Base-by-base conservation (phyloP, 2,797 vertebrate species). In the Melanotaenia nigrans region DNA sequence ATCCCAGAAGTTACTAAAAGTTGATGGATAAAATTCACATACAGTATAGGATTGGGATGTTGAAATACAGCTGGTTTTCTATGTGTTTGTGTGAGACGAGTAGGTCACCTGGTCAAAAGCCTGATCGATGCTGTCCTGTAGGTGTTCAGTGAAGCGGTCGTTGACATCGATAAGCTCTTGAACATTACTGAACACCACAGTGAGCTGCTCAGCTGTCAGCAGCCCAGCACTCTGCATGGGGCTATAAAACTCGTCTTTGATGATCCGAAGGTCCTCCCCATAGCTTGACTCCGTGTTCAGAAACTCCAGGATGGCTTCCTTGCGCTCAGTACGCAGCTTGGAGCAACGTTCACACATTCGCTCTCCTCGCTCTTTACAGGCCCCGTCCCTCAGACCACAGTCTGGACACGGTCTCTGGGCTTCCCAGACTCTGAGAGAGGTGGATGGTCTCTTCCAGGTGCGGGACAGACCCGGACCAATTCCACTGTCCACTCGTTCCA, bases 261-360 rank as follows among this genome's bases (percentile, higher is more conserved):
- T 97, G 85, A 97, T 96, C 30, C 96, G 91, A 67, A 96, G 92
- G 89, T 96, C 95, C 78, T 96, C 96, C 5, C 96, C 94, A 0
- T 96, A 97, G 87, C 96, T 97, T 3, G 93, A 94, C 91, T 99
- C 96, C 0, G 96, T 98, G 85, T 96, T 96, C 65, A 97, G 93
- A 40, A 97, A 97, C 91, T 98, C 96, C 90, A 97, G 81, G 79
- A 97, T 94, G 69, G 96, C 95, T 77, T 98, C 97, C 70, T 97
- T 97, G 47, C 96, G 94, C 86, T 98, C 96, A 0, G 92, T 96
- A 71, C 97, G 92, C 79, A 95, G 92, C 85, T 96, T 97, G 76
- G 92, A 83, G 89, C 97, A 98, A 42, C 94, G 95, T 20, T 95
- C 95, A 0, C 97, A 98, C 92, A 96, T 95, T 32, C 95, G 93